These are phyloP conservation scores for Endomychus coccineus DNA, from an alignment of 2,888 invertebrate species.

Conservation along the genomic window DNA sequence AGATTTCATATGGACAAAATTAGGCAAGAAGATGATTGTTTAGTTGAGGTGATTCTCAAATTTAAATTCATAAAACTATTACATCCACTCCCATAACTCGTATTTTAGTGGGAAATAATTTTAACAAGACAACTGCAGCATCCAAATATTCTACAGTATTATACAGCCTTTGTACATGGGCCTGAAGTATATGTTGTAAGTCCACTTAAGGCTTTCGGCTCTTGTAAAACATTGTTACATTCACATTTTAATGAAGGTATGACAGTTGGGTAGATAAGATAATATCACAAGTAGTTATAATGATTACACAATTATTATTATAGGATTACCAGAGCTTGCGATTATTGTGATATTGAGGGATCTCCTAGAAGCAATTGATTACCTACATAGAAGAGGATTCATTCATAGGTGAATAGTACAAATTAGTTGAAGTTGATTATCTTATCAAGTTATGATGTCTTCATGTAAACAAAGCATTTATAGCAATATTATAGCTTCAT, in stretches of 20 bases:
- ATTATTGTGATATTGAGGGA: conserved; percentile 74
- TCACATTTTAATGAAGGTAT: conserved; percentile 60
- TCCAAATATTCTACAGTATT: conserved; percentile 67
- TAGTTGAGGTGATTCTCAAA: conserved; percentile 47
- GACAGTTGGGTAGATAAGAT: conserved; percentile 1
- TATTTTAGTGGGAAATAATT: conserved; percentile 68
- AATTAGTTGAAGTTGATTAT: not conserved
- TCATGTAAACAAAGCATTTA: too few species aligned
- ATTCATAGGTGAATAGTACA: conserved; percentile 66
- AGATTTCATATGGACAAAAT: conserved; percentile 68
- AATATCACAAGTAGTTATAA: conserved; percentile 20
- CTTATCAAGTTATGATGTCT: not conserved
- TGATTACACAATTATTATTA: conserved; percentile 16
- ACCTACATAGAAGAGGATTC: conserved; percentile 75
- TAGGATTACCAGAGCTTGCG: conserved; percentile 74
- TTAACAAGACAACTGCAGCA: conserved; percentile 72
- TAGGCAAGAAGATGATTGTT: conserved; percentile 50
- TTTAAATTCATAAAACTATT: conserved; percentile 10
- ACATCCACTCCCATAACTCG: not conserved
- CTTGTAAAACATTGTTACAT: conserved; percentile 70
- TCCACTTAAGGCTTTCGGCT: conserved; percentile 79
- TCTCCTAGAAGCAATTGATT: conserved; percentile 70
- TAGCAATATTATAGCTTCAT: too few species aligned
- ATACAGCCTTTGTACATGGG: conserved; percentile 70
- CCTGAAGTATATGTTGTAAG: conserved; percentile 71